These are phyloP conservation scores for Thaleichthys pacificus DNA, from an alignment of 2,797 vertebrate genomes.

Conservation along the genomic window DNA sequence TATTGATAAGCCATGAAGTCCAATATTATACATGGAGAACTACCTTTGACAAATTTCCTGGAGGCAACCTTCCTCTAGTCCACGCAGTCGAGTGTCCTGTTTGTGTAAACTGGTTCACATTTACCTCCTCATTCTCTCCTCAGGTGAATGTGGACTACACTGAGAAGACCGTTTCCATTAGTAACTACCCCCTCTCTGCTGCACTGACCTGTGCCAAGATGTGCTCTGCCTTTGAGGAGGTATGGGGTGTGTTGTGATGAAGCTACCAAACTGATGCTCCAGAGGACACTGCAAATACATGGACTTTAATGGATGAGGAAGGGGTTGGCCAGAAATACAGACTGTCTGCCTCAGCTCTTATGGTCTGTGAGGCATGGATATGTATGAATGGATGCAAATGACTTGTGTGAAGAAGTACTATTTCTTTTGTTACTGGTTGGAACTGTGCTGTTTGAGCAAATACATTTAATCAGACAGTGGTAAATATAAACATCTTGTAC, in stretches of 20 bases:
- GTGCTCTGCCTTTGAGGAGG: conserved; percentile 94
- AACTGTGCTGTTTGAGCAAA: not conserved
- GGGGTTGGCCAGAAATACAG: not conserved
- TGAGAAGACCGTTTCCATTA: conserved; percentile 91
- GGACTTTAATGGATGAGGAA: conserved; percentile 30
- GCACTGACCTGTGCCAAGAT: conserved; percentile 95
- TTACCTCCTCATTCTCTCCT: conserved; percentile 17
- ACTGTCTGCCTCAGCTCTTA: conserved; percentile 12
- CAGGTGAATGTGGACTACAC: conserved; percentile 91
- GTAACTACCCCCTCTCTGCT: conserved; percentile 95
- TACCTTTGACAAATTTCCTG: no score
- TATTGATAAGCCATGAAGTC: no score
- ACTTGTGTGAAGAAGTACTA: not conserved
- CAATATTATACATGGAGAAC: no score
- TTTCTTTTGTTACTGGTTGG: not conserved
- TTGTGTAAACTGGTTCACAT: no score
- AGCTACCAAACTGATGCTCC: conserved; percentile 22
- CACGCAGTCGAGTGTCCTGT: no score
- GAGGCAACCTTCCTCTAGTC: no score
- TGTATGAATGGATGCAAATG: not conserved
- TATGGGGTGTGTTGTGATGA: conserved; percentile 86
- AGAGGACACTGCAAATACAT: conserved; percentile 3
- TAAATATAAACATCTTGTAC: not conserved
- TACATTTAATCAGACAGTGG: not conserved
- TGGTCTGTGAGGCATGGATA: not conserved